Percentiles rank a stretch among this genome's conserved stretches.
Evolutionary conservation across 2,113 vertebrate species (phyloP).

Genomic region (Taurulus bubalis): DNA sequence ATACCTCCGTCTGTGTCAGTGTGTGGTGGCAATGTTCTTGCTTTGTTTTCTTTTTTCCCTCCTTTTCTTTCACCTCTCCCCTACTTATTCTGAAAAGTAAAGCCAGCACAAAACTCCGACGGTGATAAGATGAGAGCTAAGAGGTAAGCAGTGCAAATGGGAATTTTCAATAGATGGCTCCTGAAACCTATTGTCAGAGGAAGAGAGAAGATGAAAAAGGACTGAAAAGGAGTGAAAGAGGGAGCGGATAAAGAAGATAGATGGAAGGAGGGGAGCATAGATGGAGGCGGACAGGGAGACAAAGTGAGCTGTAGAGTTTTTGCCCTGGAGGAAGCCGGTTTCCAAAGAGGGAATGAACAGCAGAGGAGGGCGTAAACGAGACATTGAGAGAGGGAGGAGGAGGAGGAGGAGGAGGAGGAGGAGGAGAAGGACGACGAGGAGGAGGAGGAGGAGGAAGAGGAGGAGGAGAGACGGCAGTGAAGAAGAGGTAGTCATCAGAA

Average conservation of each 20-base stretch:
- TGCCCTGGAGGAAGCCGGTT: conserved; percentile 65
- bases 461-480: conserved; percentile 29
- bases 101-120: conserved; percentile 46
- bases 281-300: conserved; percentile 72
- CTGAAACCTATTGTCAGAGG: conserved; percentile 65
- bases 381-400: conserved; percentile 63
- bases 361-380: conserved; percentile 66
- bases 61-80: conserved; percentile 3
- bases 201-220: conserved; percentile 37
- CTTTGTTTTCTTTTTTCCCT: conserved; percentile 27
- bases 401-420: conserved; percentile 32
- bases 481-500: conserved; percentile 1
- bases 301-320: conserved; percentile 73
- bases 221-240: conserved; percentile 49
- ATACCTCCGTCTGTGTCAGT: neutral
- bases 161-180: conserved; percentile 66
- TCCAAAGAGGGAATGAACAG: conserved; percentile 67
- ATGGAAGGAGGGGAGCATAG: conserved; percentile 55
- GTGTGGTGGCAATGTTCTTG: conserved; percentile 11
- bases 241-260: conserved; percentile 38
- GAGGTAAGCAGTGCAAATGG: conserved; percentile 63
- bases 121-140: conserved; percentile 60
- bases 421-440: conserved; percentile 24
- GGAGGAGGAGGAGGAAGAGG: conserved; percentile 10
- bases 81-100: conserved; percentile 24